These are phyloP conservation scores for Polydrusus tereticollis DNA, from an alignment of 2,888 invertebrate species.

Conservation along the genomic window DNA sequence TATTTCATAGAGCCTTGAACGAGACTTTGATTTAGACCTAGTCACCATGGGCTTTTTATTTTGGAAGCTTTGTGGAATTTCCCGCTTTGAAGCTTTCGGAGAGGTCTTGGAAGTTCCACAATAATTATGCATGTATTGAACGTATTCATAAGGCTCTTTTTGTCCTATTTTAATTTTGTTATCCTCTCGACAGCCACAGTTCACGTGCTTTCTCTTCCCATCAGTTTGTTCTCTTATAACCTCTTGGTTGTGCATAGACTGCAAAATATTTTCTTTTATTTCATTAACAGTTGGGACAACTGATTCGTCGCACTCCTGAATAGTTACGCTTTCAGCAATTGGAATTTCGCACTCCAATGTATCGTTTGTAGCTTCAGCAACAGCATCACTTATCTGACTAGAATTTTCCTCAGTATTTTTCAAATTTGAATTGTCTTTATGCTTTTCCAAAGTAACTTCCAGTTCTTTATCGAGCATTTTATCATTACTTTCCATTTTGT, in stretches of 20 bases:
- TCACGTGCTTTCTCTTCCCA: not conserved
- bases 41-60: not conserved
- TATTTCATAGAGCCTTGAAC: not conserved
- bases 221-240: not conserved
- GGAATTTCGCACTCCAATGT: not conserved
- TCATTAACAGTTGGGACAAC: not conserved
- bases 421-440: too few species aligned
- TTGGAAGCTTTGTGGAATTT: too few species aligned
- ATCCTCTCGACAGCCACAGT: not conserved
- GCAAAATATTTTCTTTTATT: not conserved
- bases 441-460: too few species aligned
- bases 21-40: not conserved
- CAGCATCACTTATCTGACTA: not conserved
- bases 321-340: not conserved
- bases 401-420: not conserved
- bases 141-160: not conserved
- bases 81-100: too few species aligned
- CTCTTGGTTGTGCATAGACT: not conserved
- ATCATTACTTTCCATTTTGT: too few species aligned
- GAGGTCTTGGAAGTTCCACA: too few species aligned
- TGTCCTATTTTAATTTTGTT: not conserved
- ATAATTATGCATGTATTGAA: slow-evolving; percentile 4
- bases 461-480: too few species aligned
- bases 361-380: not conserved
- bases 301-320: too few species aligned